These are phyloP conservation scores for Galerucella pusilla DNA, from an alignment of 2,888 invertebrate species.

Conservation along the genomic window DNA sequence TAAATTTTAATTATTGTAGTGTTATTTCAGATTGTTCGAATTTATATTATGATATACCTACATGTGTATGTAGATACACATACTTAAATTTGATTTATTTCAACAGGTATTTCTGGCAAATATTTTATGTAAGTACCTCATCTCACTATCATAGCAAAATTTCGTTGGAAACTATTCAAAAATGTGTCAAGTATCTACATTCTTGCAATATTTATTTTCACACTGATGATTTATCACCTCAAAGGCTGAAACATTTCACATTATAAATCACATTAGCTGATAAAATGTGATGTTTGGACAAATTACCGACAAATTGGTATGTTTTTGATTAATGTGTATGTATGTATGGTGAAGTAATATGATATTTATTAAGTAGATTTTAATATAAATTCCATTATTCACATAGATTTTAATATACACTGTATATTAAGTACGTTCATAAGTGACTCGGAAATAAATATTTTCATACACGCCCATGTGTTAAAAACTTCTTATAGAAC, in stretches of 20 bases:
- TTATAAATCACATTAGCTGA: constrained; percentile 12
- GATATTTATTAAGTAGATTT: no score
- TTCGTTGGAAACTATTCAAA: constrained; percentile 40
- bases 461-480: neutral
- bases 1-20: no score
- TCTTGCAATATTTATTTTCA: constrained; percentile 26
- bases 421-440: no score
- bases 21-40: neutral
- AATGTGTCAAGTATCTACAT: constrained; percentile 37
- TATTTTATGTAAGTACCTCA: constrained; percentile 32
- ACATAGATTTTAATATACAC: no score
- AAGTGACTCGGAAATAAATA: no score
- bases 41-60: constrained; percentile 5
- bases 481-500: neutral
- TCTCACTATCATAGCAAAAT: constrained; percentile 32
- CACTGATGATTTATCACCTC: constrained; percentile 10
- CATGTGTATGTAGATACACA: constrained; percentile 17
- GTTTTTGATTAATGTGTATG: constrained; percentile 15
- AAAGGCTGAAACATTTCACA: constrained; percentile 6
- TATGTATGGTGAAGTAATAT: neutral
- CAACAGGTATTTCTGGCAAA: constrained; percentile 30
- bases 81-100: constrained; percentile 32
- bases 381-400: no score
- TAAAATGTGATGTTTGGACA: constrained; percentile 27
- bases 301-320: constrained; percentile 37